Percentiles rank a stretch among this genome's conserved stretches.
These are phyloP conservation scores for Nematostella vectensis DNA, from an alignment of 92 coral and sea anemone species.

Conservation along the genomic window DNA sequence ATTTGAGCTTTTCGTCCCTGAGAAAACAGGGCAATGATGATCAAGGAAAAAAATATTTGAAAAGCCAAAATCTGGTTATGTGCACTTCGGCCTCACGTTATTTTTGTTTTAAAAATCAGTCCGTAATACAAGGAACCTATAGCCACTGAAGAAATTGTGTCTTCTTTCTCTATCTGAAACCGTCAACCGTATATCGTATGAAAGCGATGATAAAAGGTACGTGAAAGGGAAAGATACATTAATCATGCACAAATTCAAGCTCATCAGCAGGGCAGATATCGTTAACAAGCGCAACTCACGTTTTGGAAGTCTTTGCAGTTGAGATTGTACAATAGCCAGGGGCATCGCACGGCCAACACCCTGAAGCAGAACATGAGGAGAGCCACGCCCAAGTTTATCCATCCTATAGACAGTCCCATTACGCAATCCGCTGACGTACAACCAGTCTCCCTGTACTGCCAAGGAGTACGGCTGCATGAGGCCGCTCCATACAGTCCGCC, in stretches of 20 bases:
- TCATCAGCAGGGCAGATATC: no score
- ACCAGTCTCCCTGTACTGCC: slow-evolving; percentile 59
- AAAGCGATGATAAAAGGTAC: neutral
- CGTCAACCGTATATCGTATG: neutral
- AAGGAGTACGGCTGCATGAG: slow-evolving; percentile 48
- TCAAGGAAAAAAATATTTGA: no score
- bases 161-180: no score
- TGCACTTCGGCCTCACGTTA: no score
- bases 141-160: no score
- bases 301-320: slow-evolving; percentile 42
- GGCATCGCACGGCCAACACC: slow-evolving; percentile 53
- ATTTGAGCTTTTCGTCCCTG: no score
- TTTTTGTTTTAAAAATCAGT: no score
- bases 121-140: no score
- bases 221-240: neutral
- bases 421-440: slow-evolving; percentile 50
- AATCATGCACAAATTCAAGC: no score
- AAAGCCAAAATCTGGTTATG: no score
- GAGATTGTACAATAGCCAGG: slow-evolving; percentile 60
- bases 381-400: slow-evolving; percentile 71
- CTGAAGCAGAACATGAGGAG: slow-evolving; percentile 28
- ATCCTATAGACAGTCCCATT: slow-evolving; percentile 46
- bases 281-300: no score
- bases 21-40: no score
- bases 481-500: slow-evolving; percentile 39